phyloP scores from a whole-genome alignment of 1,140 invertebrate species.

The Diabrotica undecimpunctata region DNA sequence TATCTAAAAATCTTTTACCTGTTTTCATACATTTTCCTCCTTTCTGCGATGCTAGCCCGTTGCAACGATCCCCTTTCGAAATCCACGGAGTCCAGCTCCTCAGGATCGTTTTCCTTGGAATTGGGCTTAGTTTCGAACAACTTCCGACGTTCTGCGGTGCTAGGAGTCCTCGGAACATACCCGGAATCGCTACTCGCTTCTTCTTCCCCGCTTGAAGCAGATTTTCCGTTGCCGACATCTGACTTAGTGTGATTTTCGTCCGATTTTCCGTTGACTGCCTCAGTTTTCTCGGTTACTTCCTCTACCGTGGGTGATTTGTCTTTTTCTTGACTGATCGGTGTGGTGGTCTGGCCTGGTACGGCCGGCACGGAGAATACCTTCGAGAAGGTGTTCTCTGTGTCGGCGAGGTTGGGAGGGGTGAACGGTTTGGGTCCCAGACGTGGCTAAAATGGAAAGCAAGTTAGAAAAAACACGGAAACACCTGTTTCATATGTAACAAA shows the following conservation, averaged over 20 bases:
- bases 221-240: conserved; percentile 54
- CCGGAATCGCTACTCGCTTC: conserved; percentile 50
- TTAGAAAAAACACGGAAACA: no score
- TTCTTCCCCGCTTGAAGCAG: conserved; percentile 60
- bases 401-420: conserved; percentile 65
- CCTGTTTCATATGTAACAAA: no score
- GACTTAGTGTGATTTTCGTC: conserved; percentile 17
- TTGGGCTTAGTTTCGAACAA: conserved; percentile 55
- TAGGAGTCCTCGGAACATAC: conserved; percentile 63
- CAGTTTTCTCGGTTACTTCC: conserved; percentile 4
- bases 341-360: conserved; percentile 55
- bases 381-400: conserved; percentile 69
- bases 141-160: conserved; percentile 70
- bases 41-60: conserved; percentile 71
- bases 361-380: conserved; percentile 74
- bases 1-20: conserved; percentile 48
- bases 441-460: conserved; percentile 54
- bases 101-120: conserved; percentile 44
- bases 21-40: conserved; percentile 70
- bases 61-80: conserved; percentile 55
- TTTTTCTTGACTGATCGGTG: conserved; percentile 20
- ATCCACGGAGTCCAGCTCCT: conserved; percentile 49
- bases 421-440: conserved; percentile 79
- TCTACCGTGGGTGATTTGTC: conserved; percentile 30
- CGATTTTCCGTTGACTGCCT: not conserved